Evolutionary conservation across 1,140 invertebrate genomes (phyloP).

Genomic region (Anagrus nilaparvatae): DNA sequence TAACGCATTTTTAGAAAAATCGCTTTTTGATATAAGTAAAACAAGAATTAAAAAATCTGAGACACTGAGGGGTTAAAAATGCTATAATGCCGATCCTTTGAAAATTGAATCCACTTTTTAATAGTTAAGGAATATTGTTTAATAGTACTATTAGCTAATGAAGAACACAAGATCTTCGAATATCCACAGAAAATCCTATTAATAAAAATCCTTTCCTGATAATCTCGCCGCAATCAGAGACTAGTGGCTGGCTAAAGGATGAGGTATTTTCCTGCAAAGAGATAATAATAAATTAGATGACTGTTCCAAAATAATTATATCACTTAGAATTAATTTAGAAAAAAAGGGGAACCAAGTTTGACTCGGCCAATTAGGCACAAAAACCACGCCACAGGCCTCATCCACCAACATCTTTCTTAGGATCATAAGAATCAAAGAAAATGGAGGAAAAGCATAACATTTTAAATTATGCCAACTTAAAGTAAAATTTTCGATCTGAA

Average conservation of each 20-base stretch:
- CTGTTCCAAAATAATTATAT: slow-evolving; percentile 8
- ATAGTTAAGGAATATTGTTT: slow-evolving; percentile 9
- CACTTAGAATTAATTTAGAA: not conserved
- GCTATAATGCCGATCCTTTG: too few relatives aligned
- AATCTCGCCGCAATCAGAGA: slow-evolving; percentile 6
- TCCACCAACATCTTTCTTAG: slow-evolving; percentile 8
- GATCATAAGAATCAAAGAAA: slow-evolving; percentile 5
- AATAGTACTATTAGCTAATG: not conserved
- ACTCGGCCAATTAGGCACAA: slow-evolving; percentile 11
- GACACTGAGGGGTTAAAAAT: too few relatives aligned
- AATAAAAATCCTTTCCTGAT: not conserved
- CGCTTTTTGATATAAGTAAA: too few relatives aligned
- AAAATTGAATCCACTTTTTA: slow-evolving; percentile 11
- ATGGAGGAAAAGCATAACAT: slow-evolving; percentile 15
- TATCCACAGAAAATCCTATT: not conserved
- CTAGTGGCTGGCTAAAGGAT: slow-evolving; percentile 6
- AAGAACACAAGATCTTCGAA: slow-evolving; percentile 3
- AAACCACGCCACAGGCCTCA: slow-evolving; percentile 7
- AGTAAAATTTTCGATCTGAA: slow-evolving; percentile 19
- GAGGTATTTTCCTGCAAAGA: slow-evolving; percentile 9
- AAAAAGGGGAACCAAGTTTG: slow-evolving; percentile 13
- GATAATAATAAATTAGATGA: slow-evolving; percentile 8
- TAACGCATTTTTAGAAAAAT: too few relatives aligned
- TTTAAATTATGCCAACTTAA: slow-evolving; percentile 5
- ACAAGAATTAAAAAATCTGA: too few relatives aligned